These are phyloP conservation scores for Orthonevra nobilis DNA, from an alignment of 2,888 invertebrate species.

Conservation along the genomic window DNA sequence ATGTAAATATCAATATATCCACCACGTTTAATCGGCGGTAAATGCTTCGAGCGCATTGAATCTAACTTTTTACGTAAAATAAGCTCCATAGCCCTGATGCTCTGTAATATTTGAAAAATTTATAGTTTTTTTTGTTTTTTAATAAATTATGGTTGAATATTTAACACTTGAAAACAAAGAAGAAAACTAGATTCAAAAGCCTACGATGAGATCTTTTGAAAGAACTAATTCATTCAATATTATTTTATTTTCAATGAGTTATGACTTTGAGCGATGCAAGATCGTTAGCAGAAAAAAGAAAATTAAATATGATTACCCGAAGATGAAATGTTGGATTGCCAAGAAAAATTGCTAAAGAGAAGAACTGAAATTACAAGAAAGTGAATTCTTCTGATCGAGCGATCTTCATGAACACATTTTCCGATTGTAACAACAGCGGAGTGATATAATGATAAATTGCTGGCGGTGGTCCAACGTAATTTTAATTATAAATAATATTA, in stretches of 20 bases:
- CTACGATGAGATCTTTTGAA: slow-evolving; percentile 34
- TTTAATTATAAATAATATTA: slow-evolving; percentile 42
- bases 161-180: slow-evolving; percentile 4
- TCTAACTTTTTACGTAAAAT: slow-evolving; percentile 86
- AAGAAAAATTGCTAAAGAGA: background rate
- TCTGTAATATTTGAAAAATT: slow-evolving; percentile 81
- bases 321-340: slow-evolving; percentile 6
- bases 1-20: slow-evolving; percentile 91
- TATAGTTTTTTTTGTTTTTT: slow-evolving; percentile 11
- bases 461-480: slow-evolving; percentile 43
- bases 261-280: slow-evolving; percentile 44
- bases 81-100: slow-evolving; percentile 87
- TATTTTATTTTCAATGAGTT: slow-evolving; percentile 74
- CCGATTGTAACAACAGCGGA: slow-evolving; percentile 3
- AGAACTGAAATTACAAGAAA: background rate
- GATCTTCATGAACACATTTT: background rate
- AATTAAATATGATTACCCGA: slow-evolving; percentile 10
- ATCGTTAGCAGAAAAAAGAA: slow-evolving; percentile 31
- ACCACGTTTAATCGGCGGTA: slow-evolving; percentile 91
- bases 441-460: slow-evolving; percentile 18
- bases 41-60: slow-evolving; percentile 88
- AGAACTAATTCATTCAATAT: slow-evolving; percentile 72
- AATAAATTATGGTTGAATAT: slow-evolving; percentile 11
- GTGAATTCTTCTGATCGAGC: too few relatives aligned
- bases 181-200: slow-evolving; percentile 4